These are phyloP conservation scores for Schlechtendalia chinensis DNA, from an alignment of 1,140 invertebrate species.

Conservation along the genomic window DNA sequence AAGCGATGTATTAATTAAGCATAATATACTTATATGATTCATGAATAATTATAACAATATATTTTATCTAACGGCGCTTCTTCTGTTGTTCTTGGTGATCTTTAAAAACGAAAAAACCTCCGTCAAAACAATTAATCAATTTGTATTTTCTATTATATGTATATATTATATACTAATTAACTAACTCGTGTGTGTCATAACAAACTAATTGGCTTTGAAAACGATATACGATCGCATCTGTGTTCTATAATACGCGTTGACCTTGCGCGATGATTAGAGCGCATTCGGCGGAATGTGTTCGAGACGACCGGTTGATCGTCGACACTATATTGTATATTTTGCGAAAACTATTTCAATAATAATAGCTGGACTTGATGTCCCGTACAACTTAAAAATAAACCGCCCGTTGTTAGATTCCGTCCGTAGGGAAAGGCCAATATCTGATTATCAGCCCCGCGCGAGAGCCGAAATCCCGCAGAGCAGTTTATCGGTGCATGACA, in stretches of 20 bases:
- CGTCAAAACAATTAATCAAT: background rate
- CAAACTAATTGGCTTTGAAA: background rate
- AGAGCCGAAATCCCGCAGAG: slow-evolving; percentile 29
- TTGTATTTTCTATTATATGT: no score
- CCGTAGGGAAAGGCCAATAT: slow-evolving; percentile 45
- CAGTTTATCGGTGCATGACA: slow-evolving; percentile 47
- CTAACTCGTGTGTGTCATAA: background rate
- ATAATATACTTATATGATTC: no score
- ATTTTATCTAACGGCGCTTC: slow-evolving; percentile 25
- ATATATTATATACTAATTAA: slow-evolving; percentile 9
- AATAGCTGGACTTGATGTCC: no score
- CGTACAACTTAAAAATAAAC: background rate
- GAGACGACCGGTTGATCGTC: no score
- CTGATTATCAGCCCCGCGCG: slow-evolving; percentile 34
- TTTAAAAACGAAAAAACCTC: slow-evolving; percentile 26
- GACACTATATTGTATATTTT: background rate
- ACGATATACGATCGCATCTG: no score
- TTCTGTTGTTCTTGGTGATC: slow-evolving; percentile 28
- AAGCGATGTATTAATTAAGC: no score
- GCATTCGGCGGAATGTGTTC: no score
- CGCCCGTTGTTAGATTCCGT: slow-evolving; percentile 14
- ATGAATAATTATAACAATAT: no score
- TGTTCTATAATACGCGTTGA: no score
- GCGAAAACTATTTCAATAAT: background rate
- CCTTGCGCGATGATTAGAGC: no score